Evolutionary conservation across 2,888 invertebrate species (phyloP).

Genomic region (Lithophane leautieri): DNA sequence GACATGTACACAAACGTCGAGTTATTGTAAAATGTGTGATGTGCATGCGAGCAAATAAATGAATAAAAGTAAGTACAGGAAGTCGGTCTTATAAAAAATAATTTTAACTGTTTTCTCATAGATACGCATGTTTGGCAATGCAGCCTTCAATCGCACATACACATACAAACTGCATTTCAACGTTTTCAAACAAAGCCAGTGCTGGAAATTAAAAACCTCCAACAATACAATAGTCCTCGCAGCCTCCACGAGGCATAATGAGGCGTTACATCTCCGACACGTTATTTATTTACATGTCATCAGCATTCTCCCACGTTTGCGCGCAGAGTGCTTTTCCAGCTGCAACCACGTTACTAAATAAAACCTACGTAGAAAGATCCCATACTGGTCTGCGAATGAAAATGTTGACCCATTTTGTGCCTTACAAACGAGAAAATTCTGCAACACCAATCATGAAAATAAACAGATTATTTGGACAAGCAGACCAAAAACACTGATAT

Average conservation of each 20-base stretch:
- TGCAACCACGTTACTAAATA: slow-evolving; percentile 46
- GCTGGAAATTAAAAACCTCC: slow-evolving; percentile 35
- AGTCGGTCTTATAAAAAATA: no score
- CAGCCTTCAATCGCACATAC: background rate
- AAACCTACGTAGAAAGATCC: slow-evolving; percentile 15
- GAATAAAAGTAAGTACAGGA: no score
- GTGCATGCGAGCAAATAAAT: no score
- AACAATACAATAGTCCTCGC: slow-evolving; percentile 28
- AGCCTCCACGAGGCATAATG: slow-evolving; percentile 50
- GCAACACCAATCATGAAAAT: slow-evolving; percentile 10
- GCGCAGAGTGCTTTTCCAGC: slow-evolving; percentile 38
- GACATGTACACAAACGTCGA: no score
- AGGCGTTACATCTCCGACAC: slow-evolving; percentile 53
- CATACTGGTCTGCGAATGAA: background rate
- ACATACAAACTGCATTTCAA: slow-evolving; percentile 4
- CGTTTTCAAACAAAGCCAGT: slow-evolving; percentile 24
- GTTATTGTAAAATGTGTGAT: no score
- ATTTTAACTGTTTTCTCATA: no score
- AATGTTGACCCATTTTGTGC: background rate
- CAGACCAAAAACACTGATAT: slow-evolving; percentile 11
- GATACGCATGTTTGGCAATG: background rate
- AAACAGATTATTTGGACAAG: slow-evolving; percentile 23
- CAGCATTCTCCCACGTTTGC: slow-evolving; percentile 38
- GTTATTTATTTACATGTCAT: slow-evolving; percentile 57
- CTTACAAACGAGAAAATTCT: background rate